Base-by-base conservation (phyloP, 2,113 vertebrate genomes). In the Macquaria ambigua region DNA sequence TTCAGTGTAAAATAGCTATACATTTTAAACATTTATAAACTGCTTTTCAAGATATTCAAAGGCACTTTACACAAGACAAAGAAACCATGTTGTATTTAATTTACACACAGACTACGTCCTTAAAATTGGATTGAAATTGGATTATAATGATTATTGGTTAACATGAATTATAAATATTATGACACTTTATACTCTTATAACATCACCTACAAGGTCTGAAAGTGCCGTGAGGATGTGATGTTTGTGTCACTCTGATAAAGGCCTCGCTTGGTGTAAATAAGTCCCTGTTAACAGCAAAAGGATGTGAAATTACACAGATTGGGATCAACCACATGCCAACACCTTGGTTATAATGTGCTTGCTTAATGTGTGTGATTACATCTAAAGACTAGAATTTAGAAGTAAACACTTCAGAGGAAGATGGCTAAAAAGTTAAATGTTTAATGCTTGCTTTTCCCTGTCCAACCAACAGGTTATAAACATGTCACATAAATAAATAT, bases 311-410 rank as follows among this genome's bases (percentile, higher is more conserved):
- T 41, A 61, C 18, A 23, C 73, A 53, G 68, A 78, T 61, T 80
- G 41, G 48, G 68, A 85, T 81, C 58, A 81, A 75, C 37, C 58
- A 55, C 37, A 77, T 61, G 55, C n/a, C 81, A 66, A 50, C 63
- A 61, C 56, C 1, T 79, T 55, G 41, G 39, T 84, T 76, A 53
- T 25, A 43, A 69, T n/a, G 64, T 52, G 34, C 71, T 16, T 20
- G 43, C 55, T 72, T 75, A 68, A 52, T 80, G 61, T 58, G 79
- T n/a, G 34, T 70, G 50, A 83, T 83, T 74, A 72, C 53, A 77
- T 48, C 41, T 64, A 37, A 50, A 83, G 62, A 23, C n/a, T 53
- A 18, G 2, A 23, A 75, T 75, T 67, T 43, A 64, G 23, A 20
- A 55, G 79, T 16, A 61, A 81, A 59, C 63, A 79, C 66, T 76